Percentiles rank a stretch among this genome's conserved stretches.
phyloP scores from a whole-genome alignment of 2,888 invertebrate species.

The Metellina segmentata region DNA sequence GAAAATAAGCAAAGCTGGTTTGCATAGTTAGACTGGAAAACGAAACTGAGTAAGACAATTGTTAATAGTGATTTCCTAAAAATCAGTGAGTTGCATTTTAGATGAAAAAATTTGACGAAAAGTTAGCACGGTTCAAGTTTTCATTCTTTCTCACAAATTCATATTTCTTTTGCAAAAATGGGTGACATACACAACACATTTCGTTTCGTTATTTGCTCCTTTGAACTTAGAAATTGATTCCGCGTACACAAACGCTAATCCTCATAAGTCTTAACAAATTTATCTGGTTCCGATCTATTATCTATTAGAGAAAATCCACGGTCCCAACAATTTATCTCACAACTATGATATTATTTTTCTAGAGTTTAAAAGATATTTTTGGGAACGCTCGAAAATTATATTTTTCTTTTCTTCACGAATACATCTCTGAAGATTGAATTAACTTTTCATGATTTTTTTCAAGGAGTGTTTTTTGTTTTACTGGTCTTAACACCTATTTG shows the following conservation, averaged over 20 bases:
- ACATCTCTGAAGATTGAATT: too few species aligned
- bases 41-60: too few species aligned
- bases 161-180: neutral
- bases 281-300: neutral
- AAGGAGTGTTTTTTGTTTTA: too few species aligned
- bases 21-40: too few species aligned
- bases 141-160: neutral
- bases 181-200: neutral
- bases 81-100: too few species aligned
- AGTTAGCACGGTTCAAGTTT: neutral
- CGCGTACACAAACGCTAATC: neutral
- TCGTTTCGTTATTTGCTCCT: neutral
- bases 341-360: neutral
- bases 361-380: neutral
- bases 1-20: too few species aligned
- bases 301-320: neutral
- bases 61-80: too few species aligned
- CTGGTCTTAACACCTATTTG: too few species aligned
- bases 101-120: neutral
- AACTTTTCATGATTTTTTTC: too few species aligned
- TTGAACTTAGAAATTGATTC: neutral
- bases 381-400: neutral
- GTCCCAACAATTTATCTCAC: neutral
- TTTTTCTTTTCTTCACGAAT: neutral
- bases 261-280: neutral